phyloP scores from a whole-genome alignment of 2,888 invertebrate genomes.

The Cremastinae sp. region DNA sequence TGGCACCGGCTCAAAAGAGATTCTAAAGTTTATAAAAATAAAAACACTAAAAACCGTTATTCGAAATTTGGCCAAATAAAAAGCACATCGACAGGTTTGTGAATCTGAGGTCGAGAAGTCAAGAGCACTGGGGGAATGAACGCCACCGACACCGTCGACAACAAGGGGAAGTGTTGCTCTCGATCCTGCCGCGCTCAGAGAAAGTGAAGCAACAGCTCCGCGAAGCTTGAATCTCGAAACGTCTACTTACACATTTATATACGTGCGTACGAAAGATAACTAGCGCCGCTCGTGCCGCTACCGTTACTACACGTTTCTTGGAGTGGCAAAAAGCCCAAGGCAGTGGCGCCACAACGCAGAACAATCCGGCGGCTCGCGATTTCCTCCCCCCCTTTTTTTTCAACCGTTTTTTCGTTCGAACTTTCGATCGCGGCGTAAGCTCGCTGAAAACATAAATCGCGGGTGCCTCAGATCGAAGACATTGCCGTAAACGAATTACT shows the following conservation, averaged over 20 bases:
- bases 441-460: neutral
- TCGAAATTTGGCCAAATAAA: neutral
- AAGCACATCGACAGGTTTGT: conserved; percentile 21
- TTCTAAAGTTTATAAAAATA: no score
- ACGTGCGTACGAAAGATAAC: conserved; percentile 1
- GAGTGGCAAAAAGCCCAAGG: conserved; percentile 39
- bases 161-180: conserved; percentile 41
- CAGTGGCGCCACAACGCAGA: conserved; percentile 39
- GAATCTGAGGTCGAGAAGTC: conserved; percentile 51
- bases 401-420: conserved; percentile 7
- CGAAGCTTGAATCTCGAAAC: conserved; percentile 21
- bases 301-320: conserved; percentile 32
- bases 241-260: conserved; percentile 5
- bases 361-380: conserved; percentile 4
- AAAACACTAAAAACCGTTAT: neutral
- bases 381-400: no score
- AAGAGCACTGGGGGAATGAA: conserved; percentile 25
- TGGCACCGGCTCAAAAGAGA: no score
- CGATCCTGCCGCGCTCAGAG: conserved; percentile 50
- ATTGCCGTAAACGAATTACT: conserved; percentile 4
- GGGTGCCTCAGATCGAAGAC: neutral
- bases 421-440: neutral
- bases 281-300: conserved; percentile 27
- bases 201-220: conserved; percentile 54
- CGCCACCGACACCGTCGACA: conserved; percentile 37